These are phyloP conservation scores for Petrosia ficiformis DNA, from an alignment of 37 sponge, comb jelly and placozoan species.

Conservation along the genomic window DNA sequence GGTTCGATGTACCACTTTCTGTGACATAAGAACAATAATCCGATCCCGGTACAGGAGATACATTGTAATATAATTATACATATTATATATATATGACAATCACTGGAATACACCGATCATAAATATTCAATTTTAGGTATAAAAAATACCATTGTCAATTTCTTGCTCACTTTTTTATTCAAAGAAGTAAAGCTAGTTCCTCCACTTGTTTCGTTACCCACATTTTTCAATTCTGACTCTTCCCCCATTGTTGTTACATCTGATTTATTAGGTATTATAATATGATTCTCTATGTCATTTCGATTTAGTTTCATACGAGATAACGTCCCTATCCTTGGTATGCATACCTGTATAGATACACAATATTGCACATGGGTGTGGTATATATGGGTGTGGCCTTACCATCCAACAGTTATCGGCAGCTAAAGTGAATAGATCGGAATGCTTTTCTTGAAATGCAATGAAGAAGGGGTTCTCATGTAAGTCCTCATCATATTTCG, in stretches of 20 bases:
- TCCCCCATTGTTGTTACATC: no score
- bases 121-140: no score
- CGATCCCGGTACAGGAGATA: no score
- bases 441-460: conserved; percentile 61
- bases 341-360: conserved; percentile 53
- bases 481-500: conserved; percentile 89
- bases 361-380: neutral
- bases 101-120: no score
- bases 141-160: no score
- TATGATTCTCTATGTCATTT: conserved; percentile 82
- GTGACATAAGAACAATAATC: no score
- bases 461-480: conserved; percentile 93
- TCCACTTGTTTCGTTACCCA: no score
- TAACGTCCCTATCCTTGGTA: conserved; percentile 65
- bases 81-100: no score
- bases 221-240: neutral
- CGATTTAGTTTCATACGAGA: conserved; percentile 41
- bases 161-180: no score
- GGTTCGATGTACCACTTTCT: no score
- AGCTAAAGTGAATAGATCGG: conserved; percentile 50
- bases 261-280: conserved; percentile 45
- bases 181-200: no score
- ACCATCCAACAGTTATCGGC: conserved; percentile 82
- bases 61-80: no score
- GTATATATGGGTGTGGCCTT: conserved; percentile 11